Conservation (phyloP, 2,888 invertebrate species). For the Endomychus coccineus region DNA sequence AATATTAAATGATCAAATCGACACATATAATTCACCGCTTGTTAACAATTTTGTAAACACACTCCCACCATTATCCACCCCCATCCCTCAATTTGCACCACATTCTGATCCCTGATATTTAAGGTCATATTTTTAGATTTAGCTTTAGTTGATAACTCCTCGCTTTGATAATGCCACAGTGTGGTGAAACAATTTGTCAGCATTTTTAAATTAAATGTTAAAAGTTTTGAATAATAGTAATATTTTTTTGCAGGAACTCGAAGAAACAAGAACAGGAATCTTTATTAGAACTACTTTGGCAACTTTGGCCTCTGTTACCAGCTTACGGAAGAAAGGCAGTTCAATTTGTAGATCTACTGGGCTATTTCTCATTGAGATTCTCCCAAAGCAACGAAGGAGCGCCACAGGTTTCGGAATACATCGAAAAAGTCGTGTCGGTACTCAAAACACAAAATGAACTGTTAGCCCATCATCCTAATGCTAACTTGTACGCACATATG, state of each 20-base stretch:
- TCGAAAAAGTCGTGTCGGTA: conserved; percentile 79
- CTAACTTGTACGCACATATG: conserved; percentile 83
- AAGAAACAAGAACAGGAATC: conserved; percentile 67
- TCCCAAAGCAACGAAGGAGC: conserved; percentile 58
- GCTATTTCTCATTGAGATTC: conserved; percentile 87
- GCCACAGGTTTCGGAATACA: conserved; percentile 56
- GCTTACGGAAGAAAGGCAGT: conserved; percentile 89
- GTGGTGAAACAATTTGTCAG: too few species aligned
- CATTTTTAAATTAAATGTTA: too few species aligned
- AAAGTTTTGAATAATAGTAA: too few species aligned
- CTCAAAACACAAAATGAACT: conserved; percentile 83
- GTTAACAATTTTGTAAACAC: too few species aligned
- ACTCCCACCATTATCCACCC: too few species aligned
- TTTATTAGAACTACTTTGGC: conserved; percentile 80
- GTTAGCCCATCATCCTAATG: conserved; percentile 87
- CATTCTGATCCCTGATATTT: too few species aligned
- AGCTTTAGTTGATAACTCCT: too few species aligned
- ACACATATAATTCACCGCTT: too few species aligned
- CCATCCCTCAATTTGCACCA: too few species aligned
- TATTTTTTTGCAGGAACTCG: conserved; percentile 62
- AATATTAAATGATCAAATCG: too few species aligned
- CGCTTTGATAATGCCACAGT: too few species aligned
- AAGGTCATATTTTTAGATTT: too few species aligned
- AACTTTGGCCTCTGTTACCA: conserved; percentile 83
- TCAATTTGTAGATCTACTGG: conserved; percentile 93